These are phyloP conservation scores for Hyperopisus bebe DNA, from an alignment of 2,113 vertebrate species.

Conservation along the genomic window DNA sequence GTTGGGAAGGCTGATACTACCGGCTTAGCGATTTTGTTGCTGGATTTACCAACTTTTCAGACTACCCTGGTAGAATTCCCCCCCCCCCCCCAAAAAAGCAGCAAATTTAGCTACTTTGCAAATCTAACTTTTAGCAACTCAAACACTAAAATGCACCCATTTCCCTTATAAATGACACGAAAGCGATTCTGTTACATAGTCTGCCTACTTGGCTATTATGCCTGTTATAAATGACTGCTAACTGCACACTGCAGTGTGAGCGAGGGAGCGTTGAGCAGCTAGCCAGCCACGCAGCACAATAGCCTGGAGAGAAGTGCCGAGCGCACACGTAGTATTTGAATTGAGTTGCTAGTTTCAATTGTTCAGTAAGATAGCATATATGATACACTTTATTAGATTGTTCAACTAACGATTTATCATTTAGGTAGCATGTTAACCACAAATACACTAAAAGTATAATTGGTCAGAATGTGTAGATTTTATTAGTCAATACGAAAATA, in stretches of 20 bases:
- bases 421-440: not conserved
- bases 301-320: not conserved
- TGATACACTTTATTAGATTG: not conserved
- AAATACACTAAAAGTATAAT: not conserved
- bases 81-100: too few relatives aligned
- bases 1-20: not conserved
- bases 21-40: not conserved
- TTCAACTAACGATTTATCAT: not conserved
- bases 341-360: not conserved
- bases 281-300: not conserved
- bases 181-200: not conserved
- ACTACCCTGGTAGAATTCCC: too few relatives aligned
- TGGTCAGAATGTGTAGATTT: not conserved
- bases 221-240: not conserved
- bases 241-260: not conserved
- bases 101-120: not conserved
- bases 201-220: not conserved
- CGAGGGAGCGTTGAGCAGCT: not conserved
- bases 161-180: too few relatives aligned
- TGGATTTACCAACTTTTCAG: not conserved
- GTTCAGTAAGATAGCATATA: not conserved
- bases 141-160: too few relatives aligned
- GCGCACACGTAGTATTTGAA: not conserved
- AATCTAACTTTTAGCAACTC: too few relatives aligned
- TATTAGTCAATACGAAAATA: not conserved